Evolutionary conservation across 2,113 vertebrate species (phyloP).

Genomic region (Chlorocebus sabaeus): DNA sequence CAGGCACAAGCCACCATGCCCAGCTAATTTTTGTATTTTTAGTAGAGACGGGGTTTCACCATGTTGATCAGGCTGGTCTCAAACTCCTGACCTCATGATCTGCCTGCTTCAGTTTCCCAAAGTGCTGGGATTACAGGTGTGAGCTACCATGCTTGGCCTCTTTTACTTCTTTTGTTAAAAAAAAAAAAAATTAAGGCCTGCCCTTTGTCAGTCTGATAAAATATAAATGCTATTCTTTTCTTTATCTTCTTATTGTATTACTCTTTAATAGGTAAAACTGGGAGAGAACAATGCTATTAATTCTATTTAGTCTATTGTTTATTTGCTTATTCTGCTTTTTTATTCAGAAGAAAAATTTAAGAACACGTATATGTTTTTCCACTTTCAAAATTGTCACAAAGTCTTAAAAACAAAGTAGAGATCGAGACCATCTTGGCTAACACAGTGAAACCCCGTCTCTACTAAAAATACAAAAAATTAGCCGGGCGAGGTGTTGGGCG

Average conservation of each 20-base stretch:
- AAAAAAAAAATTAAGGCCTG: neutral
- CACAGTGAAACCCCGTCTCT: too few relatives aligned
- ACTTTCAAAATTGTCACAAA: neutral
- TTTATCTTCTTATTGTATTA: neutral
- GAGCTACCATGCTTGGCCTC: too few relatives aligned
- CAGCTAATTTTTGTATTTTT: too few relatives aligned
- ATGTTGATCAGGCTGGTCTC: too few relatives aligned
- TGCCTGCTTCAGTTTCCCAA: too few relatives aligned
- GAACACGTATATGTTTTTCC: neutral
- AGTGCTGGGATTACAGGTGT: too few relatives aligned
- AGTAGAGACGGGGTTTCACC: too few relatives aligned
- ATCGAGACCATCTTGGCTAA: too few relatives aligned
- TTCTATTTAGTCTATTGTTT: neutral
- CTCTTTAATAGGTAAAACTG: neutral
- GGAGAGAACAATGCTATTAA: neutral
- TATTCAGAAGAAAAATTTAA: neutral
- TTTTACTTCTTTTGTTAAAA: too few relatives aligned
- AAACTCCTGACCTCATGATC: too few relatives aligned
- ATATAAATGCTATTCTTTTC: neutral
- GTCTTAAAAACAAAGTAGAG: neutral
- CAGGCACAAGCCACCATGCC: too few relatives aligned
- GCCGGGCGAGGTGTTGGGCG: rapidly evolving
- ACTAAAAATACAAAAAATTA: too few relatives aligned
- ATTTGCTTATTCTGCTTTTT: neutral
- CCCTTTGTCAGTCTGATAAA: neutral